Conservation (phyloP, 1,140 invertebrate species). For the Propsilocerus akamusi region DNA sequence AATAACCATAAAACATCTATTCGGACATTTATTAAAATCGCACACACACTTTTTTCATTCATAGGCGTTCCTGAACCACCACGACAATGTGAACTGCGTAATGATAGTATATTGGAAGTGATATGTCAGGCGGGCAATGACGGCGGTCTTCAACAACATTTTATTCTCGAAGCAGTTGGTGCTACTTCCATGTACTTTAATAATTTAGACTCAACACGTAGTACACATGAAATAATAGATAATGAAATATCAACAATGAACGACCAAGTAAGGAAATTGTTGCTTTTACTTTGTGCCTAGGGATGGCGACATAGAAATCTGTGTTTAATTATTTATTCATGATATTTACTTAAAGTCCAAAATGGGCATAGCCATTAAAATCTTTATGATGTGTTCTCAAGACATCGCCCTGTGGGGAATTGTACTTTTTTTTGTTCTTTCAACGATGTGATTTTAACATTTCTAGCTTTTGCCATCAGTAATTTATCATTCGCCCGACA, state of each 20-base stretch:
- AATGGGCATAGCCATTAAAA: no score
- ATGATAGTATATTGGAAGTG: conserved; percentile 46
- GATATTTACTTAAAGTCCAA: no score
- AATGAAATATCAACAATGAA: conserved; percentile 37
- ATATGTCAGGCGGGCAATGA: conserved; percentile 58
- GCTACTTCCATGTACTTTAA: conserved; percentile 26
- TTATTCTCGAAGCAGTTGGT: conserved; percentile 62
- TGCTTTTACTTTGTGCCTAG: no score
- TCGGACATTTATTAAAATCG: background rate
- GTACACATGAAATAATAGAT: conserved; percentile 27
- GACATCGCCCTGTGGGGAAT: no score
- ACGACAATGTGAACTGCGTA: conserved; percentile 42
- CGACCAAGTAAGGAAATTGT: conserved; percentile 34
- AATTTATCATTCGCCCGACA: background rate
- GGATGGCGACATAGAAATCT: no score
- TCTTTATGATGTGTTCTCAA: no score
- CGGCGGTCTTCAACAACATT: conserved; percentile 64
- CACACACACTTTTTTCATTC: conserved; percentile 12
- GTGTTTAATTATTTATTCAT: no score
- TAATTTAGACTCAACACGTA: conserved; percentile 13
- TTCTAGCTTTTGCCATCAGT: background rate
- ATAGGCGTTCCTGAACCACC: conserved; percentile 47
- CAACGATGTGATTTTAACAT: no score
- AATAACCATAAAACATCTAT: background rate
- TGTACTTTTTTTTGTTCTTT: no score